These are phyloP conservation scores for Acanthis flammea DNA, from an alignment of 2,797 vertebrate genomes.

Conservation along the genomic window DNA sequence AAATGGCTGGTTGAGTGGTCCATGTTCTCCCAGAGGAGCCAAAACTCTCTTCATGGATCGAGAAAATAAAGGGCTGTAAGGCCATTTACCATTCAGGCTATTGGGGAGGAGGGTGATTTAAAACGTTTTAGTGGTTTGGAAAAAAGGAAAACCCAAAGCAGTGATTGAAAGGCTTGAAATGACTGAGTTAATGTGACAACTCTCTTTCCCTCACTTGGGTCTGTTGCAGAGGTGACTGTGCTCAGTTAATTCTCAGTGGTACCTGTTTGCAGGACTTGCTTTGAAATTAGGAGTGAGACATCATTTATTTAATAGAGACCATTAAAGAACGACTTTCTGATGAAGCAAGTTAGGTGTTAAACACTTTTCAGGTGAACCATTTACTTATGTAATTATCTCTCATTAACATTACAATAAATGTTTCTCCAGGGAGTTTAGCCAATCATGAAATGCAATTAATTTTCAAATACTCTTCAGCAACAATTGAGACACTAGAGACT, in stretches of 20 bases:
- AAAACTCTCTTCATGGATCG: not conserved
- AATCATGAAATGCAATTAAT: constrained; percentile 67
- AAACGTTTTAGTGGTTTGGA: not conserved
- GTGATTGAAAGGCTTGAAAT: constrained; percentile 27
- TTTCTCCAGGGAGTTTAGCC: constrained; percentile 59
- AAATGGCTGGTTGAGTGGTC: constrained; percentile 45
- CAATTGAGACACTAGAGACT: constrained; percentile 12
- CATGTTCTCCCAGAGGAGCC: not conserved
- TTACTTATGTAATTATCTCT: constrained; percentile 62
- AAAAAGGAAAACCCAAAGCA: not conserved
- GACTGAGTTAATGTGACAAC: not conserved
- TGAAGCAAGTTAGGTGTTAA: constrained; percentile 57
- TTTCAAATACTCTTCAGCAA: constrained; percentile 56
- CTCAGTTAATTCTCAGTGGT: not conserved
- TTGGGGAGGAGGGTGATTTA: constrained; percentile 11
- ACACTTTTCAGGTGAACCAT: constrained; percentile 60
- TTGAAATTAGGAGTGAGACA: constrained; percentile 22
- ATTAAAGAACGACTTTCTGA: constrained; percentile 33
- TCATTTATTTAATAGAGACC: constrained; percentile 43
- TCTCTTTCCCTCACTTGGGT: not conserved
- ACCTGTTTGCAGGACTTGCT: constrained; percentile 26
- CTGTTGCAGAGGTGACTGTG: not conserved
- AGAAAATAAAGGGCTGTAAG: not conserved
- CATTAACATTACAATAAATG: constrained; percentile 59
- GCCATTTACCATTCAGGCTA: not conserved